Evolutionary conservation across 2,888 invertebrate species (phyloP).

Genomic region (Pammene aurita): DNA sequence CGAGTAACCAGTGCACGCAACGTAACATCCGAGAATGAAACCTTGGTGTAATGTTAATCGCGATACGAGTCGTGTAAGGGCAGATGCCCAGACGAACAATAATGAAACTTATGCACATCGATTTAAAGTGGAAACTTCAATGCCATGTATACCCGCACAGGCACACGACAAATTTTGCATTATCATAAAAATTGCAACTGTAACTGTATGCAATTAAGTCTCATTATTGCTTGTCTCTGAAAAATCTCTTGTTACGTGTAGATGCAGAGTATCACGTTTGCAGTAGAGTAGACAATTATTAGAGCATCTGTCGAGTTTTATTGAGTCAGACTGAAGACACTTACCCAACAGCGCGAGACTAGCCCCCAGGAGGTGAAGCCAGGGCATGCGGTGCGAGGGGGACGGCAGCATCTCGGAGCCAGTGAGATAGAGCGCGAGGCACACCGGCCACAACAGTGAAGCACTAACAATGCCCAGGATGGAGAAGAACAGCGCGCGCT

Average conservation of each 20-base stretch:
- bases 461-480: slow-evolving; percentile 95
- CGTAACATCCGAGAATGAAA: slow-evolving; percentile 7
- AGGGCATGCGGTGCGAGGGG: slow-evolving; percentile 91
- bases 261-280: not conserved
- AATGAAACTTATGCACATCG: not conserved
- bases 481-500: slow-evolving; percentile 96
- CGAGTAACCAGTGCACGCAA: slow-evolving; percentile 11
- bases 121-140: not conserved
- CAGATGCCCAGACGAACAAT: not conserved
- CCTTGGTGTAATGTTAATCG: not conserved
- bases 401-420: slow-evolving; percentile 90
- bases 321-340: slow-evolving; percentile 44
- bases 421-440: slow-evolving; percentile 92
- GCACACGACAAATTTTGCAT: not conserved
- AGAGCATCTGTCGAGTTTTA: not conserved
- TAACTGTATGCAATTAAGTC: not conserved
- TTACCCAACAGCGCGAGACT: slow-evolving; percentile 90
- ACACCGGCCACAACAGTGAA: slow-evolving; percentile 95
- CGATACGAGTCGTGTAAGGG: not conserved
- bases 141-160: not conserved
- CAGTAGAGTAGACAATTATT: too few relatives aligned
- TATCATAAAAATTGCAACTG: not conserved
- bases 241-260: not conserved
- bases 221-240: not conserved
- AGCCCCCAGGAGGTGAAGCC: slow-evolving; percentile 92